Conservation (phyloP, 37 sponge, comb jelly and placozoan genomes). For the Sycon ciliatum region DNA sequence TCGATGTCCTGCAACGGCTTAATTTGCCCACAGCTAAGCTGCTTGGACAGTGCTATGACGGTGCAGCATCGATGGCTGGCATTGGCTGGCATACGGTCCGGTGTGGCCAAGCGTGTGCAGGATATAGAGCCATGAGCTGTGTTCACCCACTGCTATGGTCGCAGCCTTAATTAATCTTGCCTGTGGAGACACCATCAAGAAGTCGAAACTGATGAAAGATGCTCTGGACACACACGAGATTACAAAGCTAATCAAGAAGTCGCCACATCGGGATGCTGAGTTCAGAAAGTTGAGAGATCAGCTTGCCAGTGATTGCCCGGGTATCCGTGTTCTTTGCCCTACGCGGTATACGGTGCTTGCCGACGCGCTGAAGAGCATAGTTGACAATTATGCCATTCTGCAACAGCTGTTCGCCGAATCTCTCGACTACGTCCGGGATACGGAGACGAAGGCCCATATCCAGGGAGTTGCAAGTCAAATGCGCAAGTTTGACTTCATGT, state of each 20-base stretch:
- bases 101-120: slow-evolving; percentile 27
- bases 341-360: slow-evolving; percentile 40
- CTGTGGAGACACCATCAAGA: slow-evolving; percentile 15
- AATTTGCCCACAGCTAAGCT: slow-evolving; percentile 45
- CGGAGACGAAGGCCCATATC: slow-evolving; percentile 52
- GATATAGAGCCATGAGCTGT: slow-evolving; percentile 44
- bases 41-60: slow-evolving; percentile 56
- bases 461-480: slow-evolving; percentile 43
- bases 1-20: slow-evolving; percentile 33
- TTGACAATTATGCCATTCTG: slow-evolving; percentile 37
- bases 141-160: slow-evolving; percentile 55
- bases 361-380: slow-evolving; percentile 42
- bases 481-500: slow-evolving; percentile 31
- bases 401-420: slow-evolving; percentile 41
- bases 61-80: slow-evolving; percentile 38
- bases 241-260: slow-evolving; percentile 39
- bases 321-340: too few relatives aligned
- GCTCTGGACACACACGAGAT: slow-evolving; percentile 55
- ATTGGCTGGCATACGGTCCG: slow-evolving; percentile 28
- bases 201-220: slow-evolving; percentile 45
- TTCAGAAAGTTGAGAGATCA: slow-evolving; percentile 34
- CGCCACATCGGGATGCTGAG: slow-evolving; percentile 36
- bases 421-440: slow-evolving; percentile 34
- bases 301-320: too few relatives aligned
- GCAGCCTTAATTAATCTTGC: slow-evolving; percentile 37